Conservation (phyloP, 2,888 invertebrate genomes). For the Pimpla rufipes region DNA sequence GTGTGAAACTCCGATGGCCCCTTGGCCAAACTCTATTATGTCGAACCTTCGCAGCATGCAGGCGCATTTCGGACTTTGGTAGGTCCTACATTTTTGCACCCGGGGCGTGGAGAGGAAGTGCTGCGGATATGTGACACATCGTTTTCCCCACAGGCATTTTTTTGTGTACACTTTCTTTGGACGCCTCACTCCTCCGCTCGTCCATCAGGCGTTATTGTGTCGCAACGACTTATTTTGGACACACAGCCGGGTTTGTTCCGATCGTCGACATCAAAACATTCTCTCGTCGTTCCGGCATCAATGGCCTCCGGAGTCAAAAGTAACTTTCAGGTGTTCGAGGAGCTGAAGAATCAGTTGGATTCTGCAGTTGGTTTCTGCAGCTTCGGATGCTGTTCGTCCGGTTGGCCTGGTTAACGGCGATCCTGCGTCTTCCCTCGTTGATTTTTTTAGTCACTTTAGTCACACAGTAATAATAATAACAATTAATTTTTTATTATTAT, state of each 20-base stretch:
- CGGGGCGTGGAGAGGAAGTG: neutral
- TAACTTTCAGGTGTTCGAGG: too few relatives aligned
- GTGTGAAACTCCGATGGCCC: conserved; percentile 7
- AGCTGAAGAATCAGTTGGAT: too few relatives aligned
- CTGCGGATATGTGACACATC: neutral
- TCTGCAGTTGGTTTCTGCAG: too few relatives aligned
- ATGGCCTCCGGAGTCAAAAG: too few relatives aligned
- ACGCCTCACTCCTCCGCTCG: neutral
- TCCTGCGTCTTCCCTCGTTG: too few relatives aligned
- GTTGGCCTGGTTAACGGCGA: too few relatives aligned
- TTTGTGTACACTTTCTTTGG: neutral
- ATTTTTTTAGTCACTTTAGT: too few relatives aligned
- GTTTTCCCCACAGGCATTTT: neutral
- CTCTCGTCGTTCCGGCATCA: neutral
- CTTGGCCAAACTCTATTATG: conserved; percentile 14
- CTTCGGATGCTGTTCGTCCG: too few relatives aligned
- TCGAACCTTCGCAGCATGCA: conserved; percentile 22
- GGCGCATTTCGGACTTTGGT: conserved; percentile 4
- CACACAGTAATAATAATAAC: too few relatives aligned
- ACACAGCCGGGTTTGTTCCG: neutral
- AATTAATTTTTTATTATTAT: too few relatives aligned
- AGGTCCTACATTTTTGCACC: neutral
- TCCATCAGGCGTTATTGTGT: neutral
- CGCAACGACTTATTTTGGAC: neutral
- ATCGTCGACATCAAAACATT: neutral